These are phyloP conservation scores for Pantherophis alleghaniensis DNA, from an alignment of 2,797 vertebrate genomes.

Conservation along the genomic window DNA sequence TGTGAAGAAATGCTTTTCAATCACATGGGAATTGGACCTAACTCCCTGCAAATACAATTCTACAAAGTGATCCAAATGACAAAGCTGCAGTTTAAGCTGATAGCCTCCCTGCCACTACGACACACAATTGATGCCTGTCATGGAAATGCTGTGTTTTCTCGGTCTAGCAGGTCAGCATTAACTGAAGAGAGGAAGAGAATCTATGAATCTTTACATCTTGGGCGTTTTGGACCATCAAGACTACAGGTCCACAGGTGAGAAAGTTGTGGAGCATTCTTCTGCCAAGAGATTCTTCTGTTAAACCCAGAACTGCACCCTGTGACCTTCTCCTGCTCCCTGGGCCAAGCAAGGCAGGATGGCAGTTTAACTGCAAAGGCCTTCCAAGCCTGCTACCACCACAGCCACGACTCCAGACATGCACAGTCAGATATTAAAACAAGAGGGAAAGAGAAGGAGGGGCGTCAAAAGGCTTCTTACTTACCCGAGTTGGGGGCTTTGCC, in stretches of 20 bases:
- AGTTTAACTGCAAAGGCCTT: background rate
- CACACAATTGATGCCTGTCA: background rate
- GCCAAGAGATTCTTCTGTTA: background rate
- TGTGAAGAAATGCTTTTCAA: background rate
- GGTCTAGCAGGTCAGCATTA: background rate
- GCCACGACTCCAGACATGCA: constrained; percentile 41
- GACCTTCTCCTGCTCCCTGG: background rate
- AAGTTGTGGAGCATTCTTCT: background rate
- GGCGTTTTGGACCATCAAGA: background rate
- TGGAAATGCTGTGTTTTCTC: background rate
- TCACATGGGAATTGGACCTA: background rate
- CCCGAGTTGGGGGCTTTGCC: constrained; percentile 76
- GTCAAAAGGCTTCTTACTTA: constrained; percentile 88
- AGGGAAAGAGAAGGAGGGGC: constrained; percentile 60
- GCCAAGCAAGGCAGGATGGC: background rate
- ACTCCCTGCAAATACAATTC: background rate
- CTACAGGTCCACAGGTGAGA: background rate
- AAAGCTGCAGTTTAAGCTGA: background rate
- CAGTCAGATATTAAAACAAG: constrained; percentile 34
- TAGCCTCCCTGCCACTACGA: background rate
- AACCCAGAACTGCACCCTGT: fast-evolving
- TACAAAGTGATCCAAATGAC: background rate
- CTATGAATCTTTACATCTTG: background rate
- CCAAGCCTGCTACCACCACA: constrained; percentile 2
- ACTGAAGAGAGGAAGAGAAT: background rate